Evolutionary conservation across 2,113 vertebrate genomes (phyloP).

Genomic region (Hippocampus zosterae): DNA sequence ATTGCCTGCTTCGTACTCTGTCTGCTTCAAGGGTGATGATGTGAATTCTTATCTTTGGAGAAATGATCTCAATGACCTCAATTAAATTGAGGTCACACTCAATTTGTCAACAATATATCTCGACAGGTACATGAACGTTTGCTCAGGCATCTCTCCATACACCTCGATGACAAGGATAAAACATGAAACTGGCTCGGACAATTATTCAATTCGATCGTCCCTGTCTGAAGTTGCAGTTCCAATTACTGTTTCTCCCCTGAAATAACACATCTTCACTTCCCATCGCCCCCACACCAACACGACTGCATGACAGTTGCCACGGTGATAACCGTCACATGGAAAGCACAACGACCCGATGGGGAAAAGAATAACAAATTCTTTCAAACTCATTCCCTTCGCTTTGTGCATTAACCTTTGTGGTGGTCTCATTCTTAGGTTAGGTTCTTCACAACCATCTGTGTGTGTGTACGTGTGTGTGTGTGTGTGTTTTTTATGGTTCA

Average conservation of each 20-base stretch:
- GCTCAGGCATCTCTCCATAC: constrained; percentile 10
- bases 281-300: constrained; percentile 49
- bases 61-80: constrained; percentile 12
- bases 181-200: constrained; percentile 2
- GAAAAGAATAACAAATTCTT: constrained; percentile 20
- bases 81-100: constrained; percentile 1
- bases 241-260: constrained; percentile 42
- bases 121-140: neutral
- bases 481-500: constrained; percentile 20
- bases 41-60: constrained; percentile 10
- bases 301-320: constrained; percentile 58
- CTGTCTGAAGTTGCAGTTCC: constrained; percentile 3
- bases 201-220: constrained; percentile 27
- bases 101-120: constrained; percentile 19
- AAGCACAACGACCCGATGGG: constrained; percentile 38
- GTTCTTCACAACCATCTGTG: neutral
- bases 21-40: neutral
- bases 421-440: constrained; percentile 7
- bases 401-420: constrained; percentile 2
- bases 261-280: constrained; percentile 54
- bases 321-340: constrained; percentile 48
- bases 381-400: constrained; percentile 11
- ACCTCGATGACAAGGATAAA: constrained; percentile 22
- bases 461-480: constrained; percentile 11
- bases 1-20: neutral